Evolutionary conservation across 2,888 invertebrate genomes (phyloP), one percentile per base, ranked within the genome.

Genomic region (Spilosoma lubricipeda): DNA sequence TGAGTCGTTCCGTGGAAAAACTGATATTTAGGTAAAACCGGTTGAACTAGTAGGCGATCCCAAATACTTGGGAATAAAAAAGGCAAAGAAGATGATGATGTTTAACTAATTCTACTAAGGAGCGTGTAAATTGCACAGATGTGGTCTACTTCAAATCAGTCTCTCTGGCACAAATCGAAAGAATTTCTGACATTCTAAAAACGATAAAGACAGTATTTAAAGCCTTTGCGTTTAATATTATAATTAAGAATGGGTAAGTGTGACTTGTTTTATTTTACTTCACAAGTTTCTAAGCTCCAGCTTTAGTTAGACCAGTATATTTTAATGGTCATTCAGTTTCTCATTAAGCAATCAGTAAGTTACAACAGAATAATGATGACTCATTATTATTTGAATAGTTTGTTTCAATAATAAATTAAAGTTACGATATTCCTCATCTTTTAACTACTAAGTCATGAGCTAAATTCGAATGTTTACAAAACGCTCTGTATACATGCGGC

Each of bases 401-500:
- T 63, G 63, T 5, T 59, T 59, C 15, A 15, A 59, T 27, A 59
- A 63, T 30, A 63, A 18, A 36, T 23, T 65, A 36, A 63, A 63
- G 20, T 42, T 45, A 65, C 30, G 45, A 71, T 48, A 71, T 48
- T 33, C 48, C 36, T 64, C 20, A 73, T 56, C 45, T n/a, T 33
- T 48, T 48, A 65, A 65, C 33, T 59, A 63, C 27, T 63, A 42
- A 59, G 70, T 70, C 30, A 63, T 65, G 63, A 36, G n/a, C 42
- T 59, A 39, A 70, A 63, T 59, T 39, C n/a, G 56, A 63, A 63
- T 66, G 65, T 74, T 13, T 48, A 33, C 30, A n/a, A 69, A n/a
- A 73, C 72, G 59, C 75, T 72, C 70, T 70, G 73, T 63, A 20
- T 5, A 78, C 72, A 71, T 72, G 79, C 33, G 70, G 56, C 74